Evolutionary conservation across 2,113 vertebrate genomes (phyloP).

Genomic region (Sapayoa aenigma): DNA sequence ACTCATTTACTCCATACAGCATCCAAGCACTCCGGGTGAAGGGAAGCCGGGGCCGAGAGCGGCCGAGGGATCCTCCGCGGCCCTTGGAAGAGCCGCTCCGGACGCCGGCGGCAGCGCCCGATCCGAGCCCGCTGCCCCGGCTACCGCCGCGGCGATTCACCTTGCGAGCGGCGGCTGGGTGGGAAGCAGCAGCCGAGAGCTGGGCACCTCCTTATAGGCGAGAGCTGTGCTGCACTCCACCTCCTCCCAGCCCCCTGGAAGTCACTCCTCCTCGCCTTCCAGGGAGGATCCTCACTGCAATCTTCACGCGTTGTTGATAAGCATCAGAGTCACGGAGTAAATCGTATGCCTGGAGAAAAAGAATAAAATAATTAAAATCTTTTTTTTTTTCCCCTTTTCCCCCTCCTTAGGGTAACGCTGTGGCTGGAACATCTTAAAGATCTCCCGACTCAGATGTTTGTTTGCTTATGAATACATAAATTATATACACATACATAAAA

Average conservation of each 20-base stretch:
- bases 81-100: not conserved
- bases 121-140: not conserved
- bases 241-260: constrained; percentile 68
- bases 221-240: constrained; percentile 49
- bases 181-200: constrained; percentile 40
- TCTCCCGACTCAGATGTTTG: not conserved
- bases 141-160: not conserved
- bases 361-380: not conserved
- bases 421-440: not conserved
- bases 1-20: constrained; percentile 54
- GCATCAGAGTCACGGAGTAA: constrained; percentile 31
- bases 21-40: constrained; percentile 1
- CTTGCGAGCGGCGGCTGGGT: not conserved
- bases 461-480: not conserved
- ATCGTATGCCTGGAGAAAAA: not conserved
- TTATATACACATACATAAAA: not conserved
- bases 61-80: not conserved
- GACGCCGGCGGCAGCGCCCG: not conserved
- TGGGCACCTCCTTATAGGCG: constrained; percentile 78
- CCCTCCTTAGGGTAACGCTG: not conserved
- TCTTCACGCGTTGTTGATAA: constrained; percentile 30
- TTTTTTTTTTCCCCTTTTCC: too few species aligned
- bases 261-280: constrained; percentile 64
- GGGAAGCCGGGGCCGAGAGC: not conserved
- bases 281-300: constrained; percentile 61